Evolutionary conservation across 2,888 invertebrate genomes (phyloP), one percentile per base, ranked within the genome.

Genomic region (Hipparchia sbordonii): DNA sequence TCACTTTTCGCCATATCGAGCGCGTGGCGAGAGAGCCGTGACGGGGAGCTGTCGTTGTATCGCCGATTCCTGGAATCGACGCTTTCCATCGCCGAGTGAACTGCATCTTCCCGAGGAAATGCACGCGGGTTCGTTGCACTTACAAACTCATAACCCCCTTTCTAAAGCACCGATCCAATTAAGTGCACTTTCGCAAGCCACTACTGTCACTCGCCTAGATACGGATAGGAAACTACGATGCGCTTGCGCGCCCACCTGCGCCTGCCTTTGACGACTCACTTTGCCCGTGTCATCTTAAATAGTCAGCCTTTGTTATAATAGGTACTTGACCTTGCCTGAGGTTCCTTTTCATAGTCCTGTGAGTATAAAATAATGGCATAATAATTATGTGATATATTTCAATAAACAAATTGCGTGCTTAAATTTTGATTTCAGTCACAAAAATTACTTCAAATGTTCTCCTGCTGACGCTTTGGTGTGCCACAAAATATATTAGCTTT

Each of bases 71-170:
- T 82, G 93, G 92, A 93, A 93, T 76, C 84, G 82, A 83, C 89
- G 92, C 92, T 92, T 92, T 92, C 91, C 91, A 90, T 81, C 79
- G 82, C 83, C 80, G 81, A 81, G 82, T 82, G 83, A 83, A 85
- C 87, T 86, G 88, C 91, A 89, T 92, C 92, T 91, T 92, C 92
- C 92, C 91, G 88, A 87, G 89, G 89, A 92, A 92, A 91, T 89
- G 90, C 90, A 90, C 80, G 85, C 86, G 89, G 89, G 94, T 93
- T 94, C 94, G 90, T 88, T 92, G 94, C 92, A 92, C 94, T 92
- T 88, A 89, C 93, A 92, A 92, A 92, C 93, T 92, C 93, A 90
- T 94, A 94, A 93, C 94, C 94, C 93, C 92, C 93, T 93, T 94
- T 93, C 93, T 91, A 92, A 92, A 92, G 93, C 92, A 86, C 88